Conservation (phyloP, 2,113 vertebrate species). For the Mixornis gularis region DNA sequence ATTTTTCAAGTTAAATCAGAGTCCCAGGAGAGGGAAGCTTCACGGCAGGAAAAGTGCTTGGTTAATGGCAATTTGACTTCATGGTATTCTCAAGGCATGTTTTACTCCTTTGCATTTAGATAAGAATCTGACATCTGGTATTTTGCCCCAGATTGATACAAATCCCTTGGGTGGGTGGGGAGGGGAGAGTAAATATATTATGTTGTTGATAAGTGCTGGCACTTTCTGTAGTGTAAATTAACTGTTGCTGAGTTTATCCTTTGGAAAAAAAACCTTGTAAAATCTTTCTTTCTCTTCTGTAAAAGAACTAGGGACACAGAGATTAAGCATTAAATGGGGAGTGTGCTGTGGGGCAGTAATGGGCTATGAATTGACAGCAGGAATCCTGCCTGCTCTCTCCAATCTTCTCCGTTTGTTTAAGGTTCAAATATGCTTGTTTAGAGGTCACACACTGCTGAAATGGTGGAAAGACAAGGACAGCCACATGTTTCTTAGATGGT, state of each 20-base stretch:
- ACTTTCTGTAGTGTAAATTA: neutral
- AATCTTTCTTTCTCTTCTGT: neutral
- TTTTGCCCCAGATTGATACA: neutral
- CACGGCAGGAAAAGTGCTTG: neutral
- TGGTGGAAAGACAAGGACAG: neutral
- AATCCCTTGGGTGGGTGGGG: neutral
- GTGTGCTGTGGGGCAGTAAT: neutral
- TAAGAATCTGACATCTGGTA: neutral
- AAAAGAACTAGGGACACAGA: neutral
- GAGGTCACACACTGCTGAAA: neutral
- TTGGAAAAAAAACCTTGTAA: neutral
- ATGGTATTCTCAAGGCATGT: neutral
- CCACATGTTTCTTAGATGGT: neutral
- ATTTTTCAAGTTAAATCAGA: conserved; percentile 1
- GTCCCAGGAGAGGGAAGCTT: neutral
- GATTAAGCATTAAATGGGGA: neutral
- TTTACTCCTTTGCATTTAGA: neutral
- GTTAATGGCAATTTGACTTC: neutral
- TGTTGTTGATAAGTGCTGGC: neutral
- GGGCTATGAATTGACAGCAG: neutral
- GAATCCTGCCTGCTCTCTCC: neutral
- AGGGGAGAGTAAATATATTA: neutral
- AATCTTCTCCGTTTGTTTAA: neutral
- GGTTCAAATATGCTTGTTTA: neutral
- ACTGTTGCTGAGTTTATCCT: neutral